phyloP scores from a whole-genome alignment of 1,140 invertebrate species.

The Pissodes strobi region DNA sequence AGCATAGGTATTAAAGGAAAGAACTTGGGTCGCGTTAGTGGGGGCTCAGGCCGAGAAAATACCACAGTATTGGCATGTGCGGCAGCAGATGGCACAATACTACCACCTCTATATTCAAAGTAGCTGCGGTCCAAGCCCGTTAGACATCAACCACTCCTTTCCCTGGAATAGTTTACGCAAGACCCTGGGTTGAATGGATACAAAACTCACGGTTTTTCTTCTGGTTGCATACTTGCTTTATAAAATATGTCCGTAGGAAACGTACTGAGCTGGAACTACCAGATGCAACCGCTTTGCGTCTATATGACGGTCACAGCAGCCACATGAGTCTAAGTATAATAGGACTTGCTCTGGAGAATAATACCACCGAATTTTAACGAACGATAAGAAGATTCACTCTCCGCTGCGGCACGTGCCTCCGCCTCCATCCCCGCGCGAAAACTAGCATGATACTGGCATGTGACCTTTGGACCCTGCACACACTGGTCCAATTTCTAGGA shows the following conservation, averaged over 20 bases:
- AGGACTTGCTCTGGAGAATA: too few relatives aligned
- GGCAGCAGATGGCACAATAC: conserved; percentile 41
- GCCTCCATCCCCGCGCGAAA: too few relatives aligned
- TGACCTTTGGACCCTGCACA: too few relatives aligned
- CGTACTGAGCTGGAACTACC: neutral
- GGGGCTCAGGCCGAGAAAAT: conserved; percentile 49
- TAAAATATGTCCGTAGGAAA: conserved; percentile 23
- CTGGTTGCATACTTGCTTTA: conserved; percentile 42
- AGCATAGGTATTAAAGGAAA: conserved; percentile 43
- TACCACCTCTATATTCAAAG: conserved; percentile 50
- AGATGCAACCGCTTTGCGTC: neutral
- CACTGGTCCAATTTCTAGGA: too few relatives aligned
- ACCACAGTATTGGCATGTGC: conserved; percentile 47
- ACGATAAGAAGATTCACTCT: too few relatives aligned
- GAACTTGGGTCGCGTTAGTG: conserved; percentile 38
- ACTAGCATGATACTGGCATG: too few relatives aligned
- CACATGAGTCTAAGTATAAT: conserved; percentile 28
- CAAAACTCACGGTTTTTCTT: conserved; percentile 45
- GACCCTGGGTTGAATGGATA: conserved; percentile 51
- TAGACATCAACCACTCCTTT: conserved; percentile 45
- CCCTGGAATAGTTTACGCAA: conserved; percentile 47
- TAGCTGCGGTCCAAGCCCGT: too few relatives aligned
- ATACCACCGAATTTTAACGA: too few relatives aligned
- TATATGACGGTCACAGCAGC: conserved; percentile 35
- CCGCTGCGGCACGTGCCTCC: too few relatives aligned